Evolutionary conservation across 1,140 invertebrate genomes (phyloP), one percentile per base, ranked within the genome.

Genomic region (Drosophila elegans): DNA sequence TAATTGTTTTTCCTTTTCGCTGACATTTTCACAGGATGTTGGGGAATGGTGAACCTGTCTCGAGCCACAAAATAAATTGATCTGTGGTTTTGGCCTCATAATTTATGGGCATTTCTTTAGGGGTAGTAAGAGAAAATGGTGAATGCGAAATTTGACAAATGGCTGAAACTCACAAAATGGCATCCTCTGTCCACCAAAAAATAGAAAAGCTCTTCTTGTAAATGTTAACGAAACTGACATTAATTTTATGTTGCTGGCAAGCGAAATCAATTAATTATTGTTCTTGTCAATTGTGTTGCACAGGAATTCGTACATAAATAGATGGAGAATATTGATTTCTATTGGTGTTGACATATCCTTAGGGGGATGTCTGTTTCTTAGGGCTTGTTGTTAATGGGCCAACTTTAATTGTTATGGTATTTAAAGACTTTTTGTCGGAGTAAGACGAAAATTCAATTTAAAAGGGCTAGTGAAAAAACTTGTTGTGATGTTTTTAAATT

Each of bases 1-100:
- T 88, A 88, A 88, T 88, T 88, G 84, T 88, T 88, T 88, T 88
- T 83, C 72, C 64, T 49, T 42, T 46, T 41, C 12, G 27, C 38
- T 48, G 68, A 69, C 68, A 49, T 64, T 74, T 21, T 52, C 44
- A 41, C 72, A 64, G 56, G 69, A 64, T 63, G 39, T 51, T 73
- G 6, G 9, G 13, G 49, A 34, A 34, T 25, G 46, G 63, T 63
- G 67, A 49, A 73, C 49, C 64, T 80, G 80, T 75, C 73, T 79
- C 78, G 71, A 34, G 79, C 71, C 56, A 71, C 80, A 83, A 89
- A 83, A 89, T 88, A 88, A 88, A 88, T 88, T 88, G 83, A 88
- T 88, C 84, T 88, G 84, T 36, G 83, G 83, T 61, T 77, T 82
- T 62, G 63, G 54, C 48, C 66, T 80, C 76, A 89, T 88, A 88